A percentile compares a stretch with the other conserved stretches of the same genome.
Evolutionary conservation across 2,113 vertebrate species (phyloP).

Genomic region (Rafetus swinhoei): DNA sequence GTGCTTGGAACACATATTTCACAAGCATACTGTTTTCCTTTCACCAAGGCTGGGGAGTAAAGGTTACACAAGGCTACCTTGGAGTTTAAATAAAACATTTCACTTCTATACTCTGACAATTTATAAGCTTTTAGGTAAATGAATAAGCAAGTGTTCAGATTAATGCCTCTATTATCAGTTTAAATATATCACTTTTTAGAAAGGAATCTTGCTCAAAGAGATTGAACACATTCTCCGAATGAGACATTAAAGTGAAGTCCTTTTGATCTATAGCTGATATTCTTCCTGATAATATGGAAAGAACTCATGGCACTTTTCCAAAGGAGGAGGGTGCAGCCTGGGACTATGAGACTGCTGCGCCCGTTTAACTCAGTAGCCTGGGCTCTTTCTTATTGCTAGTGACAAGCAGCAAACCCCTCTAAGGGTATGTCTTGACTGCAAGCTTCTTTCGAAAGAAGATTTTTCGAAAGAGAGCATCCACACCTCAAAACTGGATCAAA

Average conservation of each 20-base stretch:
- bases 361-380: too few relatives aligned
- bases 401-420: too few relatives aligned
- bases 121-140: conserved; percentile 11
- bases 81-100: conserved; percentile 35
- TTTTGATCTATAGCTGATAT: background rate
- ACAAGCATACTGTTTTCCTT: background rate
- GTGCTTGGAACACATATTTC: background rate
- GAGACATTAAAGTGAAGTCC: background rate
- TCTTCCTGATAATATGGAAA: background rate
- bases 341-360: too few relatives aligned
- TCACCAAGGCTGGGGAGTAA: background rate
- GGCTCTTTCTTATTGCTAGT: too few relatives aligned
- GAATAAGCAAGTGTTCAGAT: conserved; percentile 5
- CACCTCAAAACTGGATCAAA: too few relatives aligned
- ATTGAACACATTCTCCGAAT: background rate
- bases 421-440: too few relatives aligned
- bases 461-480: too few relatives aligned
- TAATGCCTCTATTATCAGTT: conserved; percentile 36
- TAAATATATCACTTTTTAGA: conserved; percentile 27
- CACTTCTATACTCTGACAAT: conserved; percentile 19
- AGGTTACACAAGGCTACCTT: conserved; percentile 20
- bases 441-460: too few relatives aligned
- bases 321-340: background rate
- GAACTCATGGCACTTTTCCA: background rate
- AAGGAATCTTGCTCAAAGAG: background rate